Conservation (phyloP, 2,888 invertebrate species). For the Drosophila lacicola region DNA sequence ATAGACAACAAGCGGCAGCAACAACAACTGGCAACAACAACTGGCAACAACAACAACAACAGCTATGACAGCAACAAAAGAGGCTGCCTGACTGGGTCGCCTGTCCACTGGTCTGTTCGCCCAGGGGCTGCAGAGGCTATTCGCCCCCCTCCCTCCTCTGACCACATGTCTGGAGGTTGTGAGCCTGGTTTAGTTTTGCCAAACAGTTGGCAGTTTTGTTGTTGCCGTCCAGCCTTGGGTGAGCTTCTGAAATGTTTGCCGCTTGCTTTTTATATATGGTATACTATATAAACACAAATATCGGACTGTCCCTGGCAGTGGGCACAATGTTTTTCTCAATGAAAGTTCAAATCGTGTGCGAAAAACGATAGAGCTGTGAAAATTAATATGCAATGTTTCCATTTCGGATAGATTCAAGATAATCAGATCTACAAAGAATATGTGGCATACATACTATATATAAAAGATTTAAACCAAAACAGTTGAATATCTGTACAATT, state of each 20-base stretch:
- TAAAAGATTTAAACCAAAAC: too few species aligned
- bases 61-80: constrained; percentile 59
- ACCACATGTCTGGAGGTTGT: constrained; percentile 65
- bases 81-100: constrained; percentile 77
- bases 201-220: constrained; percentile 66
- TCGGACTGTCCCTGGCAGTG: constrained; percentile 32
- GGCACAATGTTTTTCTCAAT: constrained; percentile 46
- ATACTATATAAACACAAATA: constrained; percentile 48
- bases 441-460: too few species aligned
- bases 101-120: constrained; percentile 52
- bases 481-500: too few species aligned
- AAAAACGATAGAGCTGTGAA: background rate
- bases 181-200: constrained; percentile 78
- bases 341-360: constrained; percentile 44
- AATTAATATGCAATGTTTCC: background rate
- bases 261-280: constrained; percentile 44
- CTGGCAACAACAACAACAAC: constrained; percentile 32
- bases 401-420: background rate
- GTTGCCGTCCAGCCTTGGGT: constrained; percentile 38
- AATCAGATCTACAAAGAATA: background rate
- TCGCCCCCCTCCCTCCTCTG: constrained; percentile 3
- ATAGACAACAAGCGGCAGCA: constrained; percentile 73
- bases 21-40: constrained; percentile 52
- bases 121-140: constrained; percentile 35
- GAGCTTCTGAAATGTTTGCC: constrained; percentile 56